Base-by-base conservation (phyloP, 2,797 vertebrate genomes). In the Gastrophryne carolinensis region DNA sequence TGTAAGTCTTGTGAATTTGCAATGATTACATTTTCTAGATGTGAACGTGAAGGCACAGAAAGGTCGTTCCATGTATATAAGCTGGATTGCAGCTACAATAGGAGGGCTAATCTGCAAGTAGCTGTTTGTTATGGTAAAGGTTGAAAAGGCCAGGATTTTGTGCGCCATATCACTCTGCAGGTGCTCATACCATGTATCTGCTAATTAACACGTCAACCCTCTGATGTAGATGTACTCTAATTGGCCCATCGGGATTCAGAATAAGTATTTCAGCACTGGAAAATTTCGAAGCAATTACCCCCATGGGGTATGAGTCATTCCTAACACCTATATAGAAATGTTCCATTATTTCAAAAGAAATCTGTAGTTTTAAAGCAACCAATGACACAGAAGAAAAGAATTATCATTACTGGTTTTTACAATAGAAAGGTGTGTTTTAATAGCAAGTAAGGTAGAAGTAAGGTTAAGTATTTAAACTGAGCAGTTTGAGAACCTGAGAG, bases 231-330 rank as follows among this genome's bases (percentile, higher is more conserved):
- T 58, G 15, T 61, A 54, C 12, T 80, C 29, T 76, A 65, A 72
- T 56, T 52, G 23, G 64, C 69, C 52, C 52, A 32, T 30, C 68
- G 30, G 61, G 11, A n/a, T 35, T 69, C 68, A 60, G 47, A 72
- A 21, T 58, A n/a, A 75, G 50, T 29, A 37, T 73, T 53, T 57
- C 68, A 57, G 57, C 23, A 0, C 1, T 53, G 4, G 10, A 56
- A n/a, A 23, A 15, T 13, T 68, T 73, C 69, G 80, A 50, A 64
- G 35, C 34, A 78, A 49, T 56, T 52, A 71, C 26, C 56, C 57
- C 64, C 66, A 65, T 49, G 29, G 32, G 8, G 74, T 35, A 35
- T 62, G 56, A 69, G 41, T 61, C 67, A 68, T 76, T 3, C 21
- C 35, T 23, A 41, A 61, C 65, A 69, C 37, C 34, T 73, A 35